Base-by-base conservation (phyloP, 2,113 vertebrate species). In the Archilochus colubris region DNA sequence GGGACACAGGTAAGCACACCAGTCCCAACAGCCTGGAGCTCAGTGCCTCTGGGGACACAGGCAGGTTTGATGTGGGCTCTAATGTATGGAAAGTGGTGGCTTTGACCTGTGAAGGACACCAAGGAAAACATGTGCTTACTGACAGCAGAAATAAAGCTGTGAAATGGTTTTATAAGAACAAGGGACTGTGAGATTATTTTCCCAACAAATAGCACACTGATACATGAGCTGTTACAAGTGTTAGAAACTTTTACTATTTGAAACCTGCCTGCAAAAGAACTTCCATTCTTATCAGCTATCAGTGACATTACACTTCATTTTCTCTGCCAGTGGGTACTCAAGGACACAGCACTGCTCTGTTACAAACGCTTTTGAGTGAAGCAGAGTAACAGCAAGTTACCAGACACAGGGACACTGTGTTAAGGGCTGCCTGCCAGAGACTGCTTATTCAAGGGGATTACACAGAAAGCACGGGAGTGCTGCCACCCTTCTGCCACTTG, bases 371-470 rank as follows among this genome's bases (percentile, higher is more conserved):
- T 73, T 53, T 16, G 76, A 84, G 63, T n/a, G 51, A 53, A 91
- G 62, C 58, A 61, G 36, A 80, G 81, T 7, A 89, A n/a, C 30
- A 62, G 74, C 54, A 81, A 89, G 82, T 70, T 63, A 81, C 76
- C 61, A 82, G 67, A 87, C 74, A 83, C 86, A 77, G 33, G 43
- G 55, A 88, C 48, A 33, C 48, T 48, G 58, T 72, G 74, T 83
- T 80, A 85, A 85, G 74, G 61, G 76, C 76, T 90, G 51, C 76
- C 73, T 90, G 79, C 50, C 70, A 91, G 78, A 75, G 62, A 72
- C 82, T 53, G 78, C 27, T 93, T 79, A 40, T 25, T 86, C 78
- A 61, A 51, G 36, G 13, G 25, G 75, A 82, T 79, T 50, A 68
- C 46, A 68, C 3, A 0, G 50, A 79, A 79, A 91, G 30, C 63